A percentile compares a stretch with the other conserved stretches of the same genome.
Evolutionary conservation across 2,888 invertebrate species (phyloP).

Genomic region (Sepiola atlantica): DNA sequence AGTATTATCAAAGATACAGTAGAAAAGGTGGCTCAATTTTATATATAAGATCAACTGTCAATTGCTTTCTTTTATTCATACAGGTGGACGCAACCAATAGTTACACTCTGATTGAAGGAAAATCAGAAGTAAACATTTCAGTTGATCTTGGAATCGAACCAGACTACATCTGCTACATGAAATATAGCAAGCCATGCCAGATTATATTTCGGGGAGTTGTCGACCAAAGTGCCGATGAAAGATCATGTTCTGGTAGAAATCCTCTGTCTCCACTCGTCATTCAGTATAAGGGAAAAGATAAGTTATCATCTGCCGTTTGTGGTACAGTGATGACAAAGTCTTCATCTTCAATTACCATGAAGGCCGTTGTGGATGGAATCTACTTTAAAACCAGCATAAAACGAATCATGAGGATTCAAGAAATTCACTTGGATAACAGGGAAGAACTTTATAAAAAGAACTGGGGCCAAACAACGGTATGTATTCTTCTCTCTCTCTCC

Average conservation of each 20-base stretch:
- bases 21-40: too few relatives aligned
- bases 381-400: neutral
- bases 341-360: constrained; percentile 44
- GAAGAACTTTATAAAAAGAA: constrained; percentile 18
- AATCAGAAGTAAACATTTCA: constrained; percentile 47
- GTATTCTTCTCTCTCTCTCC: too few relatives aligned
- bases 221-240: neutral
- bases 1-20: too few relatives aligned
- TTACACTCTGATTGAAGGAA: constrained; percentile 53
- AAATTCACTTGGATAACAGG: constrained; percentile 41
- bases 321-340: constrained; percentile 42
- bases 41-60: neutral
- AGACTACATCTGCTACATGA: constrained; percentile 54
- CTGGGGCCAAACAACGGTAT: constrained; percentile 32
- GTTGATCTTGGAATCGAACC: constrained; percentile 50
- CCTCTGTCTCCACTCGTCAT: constrained; percentile 8
- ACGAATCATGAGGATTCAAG: constrained; percentile 46
- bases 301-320: constrained; percentile 47
- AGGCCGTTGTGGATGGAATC: constrained; percentile 51
- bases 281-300: neutral
- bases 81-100: constrained; percentile 51
- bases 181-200: constrained; percentile 53
- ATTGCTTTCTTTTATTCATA: neutral
- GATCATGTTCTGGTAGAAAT: constrained; percentile 47
- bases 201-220: constrained; percentile 51